Evolutionary conservation across 2,888 invertebrate species (phyloP).

Genomic region (Drosophila dives): DNA sequence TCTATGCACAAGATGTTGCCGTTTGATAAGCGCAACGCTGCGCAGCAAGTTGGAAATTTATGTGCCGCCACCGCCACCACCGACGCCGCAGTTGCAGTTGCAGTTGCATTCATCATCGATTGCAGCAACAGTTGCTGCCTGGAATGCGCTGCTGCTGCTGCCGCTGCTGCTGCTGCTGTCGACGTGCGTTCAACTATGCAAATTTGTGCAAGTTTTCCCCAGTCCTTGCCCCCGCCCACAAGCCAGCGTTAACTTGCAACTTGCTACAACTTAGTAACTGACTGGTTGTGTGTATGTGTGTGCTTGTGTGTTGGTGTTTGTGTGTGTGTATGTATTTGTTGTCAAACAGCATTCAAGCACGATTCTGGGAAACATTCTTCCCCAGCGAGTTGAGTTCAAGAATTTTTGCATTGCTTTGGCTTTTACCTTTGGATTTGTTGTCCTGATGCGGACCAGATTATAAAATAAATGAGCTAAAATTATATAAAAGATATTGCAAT

Average conservation of each 20-base stretch:
- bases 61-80: conserved; percentile 52
- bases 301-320: conserved; percentile 22
- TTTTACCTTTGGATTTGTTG: conserved; percentile 28
- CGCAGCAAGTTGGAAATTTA: conserved; percentile 70
- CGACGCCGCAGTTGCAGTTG: conserved; percentile 32
- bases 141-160: conserved; percentile 58
- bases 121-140: conserved; percentile 64
- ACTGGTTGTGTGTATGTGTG: conserved; percentile 18
- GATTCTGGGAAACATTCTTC: conserved; percentile 81
- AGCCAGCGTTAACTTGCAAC: conserved; percentile 74
- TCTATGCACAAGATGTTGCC: conserved; percentile 81
- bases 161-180: conserved; percentile 33
- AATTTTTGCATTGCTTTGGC: conserved; percentile 65
- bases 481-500: conserved; percentile 56
- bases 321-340: conserved; percentile 58
- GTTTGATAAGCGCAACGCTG: conserved; percentile 75
- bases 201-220: conserved; percentile 66
- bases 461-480: conserved; percentile 69
- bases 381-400: conserved; percentile 60
- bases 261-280: conserved; percentile 78
- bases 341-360: conserved; percentile 83
- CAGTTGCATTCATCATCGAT: conserved; percentile 71
- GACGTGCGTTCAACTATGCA: conserved; percentile 78
- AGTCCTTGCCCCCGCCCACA: conserved; percentile 7
- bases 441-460: conserved; percentile 60